Conservation (phyloP, 2,113 vertebrate genomes). For the Lophius piscatorius region DNA sequence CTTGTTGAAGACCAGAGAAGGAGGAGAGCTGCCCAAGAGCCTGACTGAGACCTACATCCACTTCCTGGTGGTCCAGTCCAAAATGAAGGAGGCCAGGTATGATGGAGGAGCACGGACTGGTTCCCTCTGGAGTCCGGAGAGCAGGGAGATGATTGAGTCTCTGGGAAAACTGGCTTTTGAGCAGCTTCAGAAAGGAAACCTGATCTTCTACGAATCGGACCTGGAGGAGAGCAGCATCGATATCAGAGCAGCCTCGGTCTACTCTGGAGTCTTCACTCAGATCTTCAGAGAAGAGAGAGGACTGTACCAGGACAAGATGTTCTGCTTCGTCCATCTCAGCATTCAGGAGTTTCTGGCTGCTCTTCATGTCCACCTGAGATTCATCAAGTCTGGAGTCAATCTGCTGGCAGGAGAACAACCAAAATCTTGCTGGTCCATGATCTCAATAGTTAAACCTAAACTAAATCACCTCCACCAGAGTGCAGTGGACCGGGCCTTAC, state of each 20-base stretch:
- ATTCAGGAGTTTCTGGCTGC: conserved; percentile 52
- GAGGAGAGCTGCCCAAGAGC: conserved; percentile 28
- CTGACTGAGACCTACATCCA: conserved; percentile 28
- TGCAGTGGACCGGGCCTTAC: conserved; percentile 36
- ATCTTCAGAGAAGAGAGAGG: conserved; percentile 34
- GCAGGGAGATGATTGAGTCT: conserved; percentile 2
- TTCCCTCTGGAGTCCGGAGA: conserved; percentile 9
- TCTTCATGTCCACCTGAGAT: conserved; percentile 45
- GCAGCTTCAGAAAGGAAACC: conserved; percentile 9
- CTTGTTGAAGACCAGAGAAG: not conserved
- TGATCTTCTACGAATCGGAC: conserved; percentile 32
- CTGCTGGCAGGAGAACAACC: conserved; percentile 17
- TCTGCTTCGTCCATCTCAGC: conserved; percentile 35
- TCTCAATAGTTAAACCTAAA: fast-evolving
- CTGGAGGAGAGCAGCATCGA: conserved; percentile 24
- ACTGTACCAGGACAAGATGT: conserved; percentile 22
- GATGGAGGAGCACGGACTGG: conserved; percentile 9
- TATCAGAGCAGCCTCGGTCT: conserved; percentile 22
- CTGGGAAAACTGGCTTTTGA: conserved; percentile 26
- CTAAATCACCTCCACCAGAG: not conserved
- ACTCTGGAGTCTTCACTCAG: conserved; percentile 42
- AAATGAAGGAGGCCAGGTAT: conserved; percentile 15
- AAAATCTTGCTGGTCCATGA: not conserved
- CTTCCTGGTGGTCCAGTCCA: conserved; percentile 28
- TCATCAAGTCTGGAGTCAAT: conserved; percentile 22